Base-by-base conservation (phyloP, 2,888 invertebrate species). In the Ctenicera cuprea region DNA sequence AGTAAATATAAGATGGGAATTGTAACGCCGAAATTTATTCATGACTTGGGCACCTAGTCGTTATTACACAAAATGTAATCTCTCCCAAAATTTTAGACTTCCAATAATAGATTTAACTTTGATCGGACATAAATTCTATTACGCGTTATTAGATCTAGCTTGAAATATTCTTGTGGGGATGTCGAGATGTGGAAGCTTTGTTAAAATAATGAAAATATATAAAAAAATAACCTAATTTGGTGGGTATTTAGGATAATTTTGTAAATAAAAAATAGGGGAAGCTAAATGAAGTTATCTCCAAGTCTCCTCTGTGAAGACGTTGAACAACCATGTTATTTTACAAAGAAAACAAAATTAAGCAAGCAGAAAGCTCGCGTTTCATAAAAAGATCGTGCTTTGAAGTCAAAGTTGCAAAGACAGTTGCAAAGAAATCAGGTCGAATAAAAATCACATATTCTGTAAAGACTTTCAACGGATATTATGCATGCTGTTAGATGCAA, bases 321-420 rank as follows among this genome's bases (percentile, higher is more conserved):
- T 16, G 59, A 20, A 33, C 65, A 38, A 52, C 65, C 14, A 52
- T n/a, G 38, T 59, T 68, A 45, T 45, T 59, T 45, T 37, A 37
- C 20, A 38, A 30, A 68, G 68, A 59, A 61, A 68, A 61, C 48
- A 68, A 48, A 26, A 68, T 68, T 68, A 68, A 45, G 54, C 43
- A 68, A 22, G 45, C 68, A 61, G 59, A 68, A 57, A 61, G 61
- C 68, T 67, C 16, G 22, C 5, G 65, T 54, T 54, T 37, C 50
- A 52, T 50, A 64, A 64, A 63, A 50, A 37, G 64, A 41, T 64
- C 54, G 38, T 26, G 65, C 65, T 66, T 52, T 66, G 62, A 62
- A 62, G 62, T 62, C 38, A 43, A 26, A 45, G 43, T 45, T n/a
- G n/a, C 61, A 3, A 3, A 45, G 20, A 43, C 45, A 43, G 62